Conservation (phyloP, 2,113 vertebrate species). For the Todiramphus chloris region DNA sequence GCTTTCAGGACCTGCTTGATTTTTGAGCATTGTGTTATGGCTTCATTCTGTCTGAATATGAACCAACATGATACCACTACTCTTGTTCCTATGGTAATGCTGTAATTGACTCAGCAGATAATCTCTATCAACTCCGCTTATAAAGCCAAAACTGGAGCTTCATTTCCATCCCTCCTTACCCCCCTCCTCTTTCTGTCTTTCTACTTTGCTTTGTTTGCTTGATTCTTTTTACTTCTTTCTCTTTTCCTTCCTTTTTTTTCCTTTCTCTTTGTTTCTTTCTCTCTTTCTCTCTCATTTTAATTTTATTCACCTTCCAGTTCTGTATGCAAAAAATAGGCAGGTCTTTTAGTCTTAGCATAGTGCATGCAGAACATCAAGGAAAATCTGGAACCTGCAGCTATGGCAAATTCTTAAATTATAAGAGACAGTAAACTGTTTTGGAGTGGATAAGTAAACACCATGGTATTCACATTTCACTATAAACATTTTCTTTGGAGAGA, state of each 20-base stretch:
- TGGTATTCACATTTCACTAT: not conserved
- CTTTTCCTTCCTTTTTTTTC: too few species aligned
- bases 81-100: not conserved
- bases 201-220: too few species aligned
- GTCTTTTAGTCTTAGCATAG: not conserved
- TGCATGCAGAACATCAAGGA: not conserved
- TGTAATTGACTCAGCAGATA: not conserved
- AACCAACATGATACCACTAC: not conserved
- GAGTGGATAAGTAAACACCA: not conserved
- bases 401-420: not conserved
- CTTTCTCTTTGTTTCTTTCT: not conserved
- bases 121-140: not conserved
- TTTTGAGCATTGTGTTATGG: not conserved
- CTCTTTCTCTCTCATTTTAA: not conserved
- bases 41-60: not conserved
- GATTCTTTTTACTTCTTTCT: fast-evolving
- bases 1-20: not conserved
- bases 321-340: not conserved
- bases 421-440: not conserved
- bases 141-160: not conserved
- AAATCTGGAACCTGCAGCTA: not conserved
- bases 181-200: not conserved
- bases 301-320: not conserved
- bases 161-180: not conserved
- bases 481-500: not conserved